Base-by-base conservation (phyloP, 2,797 vertebrate species). In the Cyclopterus lumpus region DNA sequence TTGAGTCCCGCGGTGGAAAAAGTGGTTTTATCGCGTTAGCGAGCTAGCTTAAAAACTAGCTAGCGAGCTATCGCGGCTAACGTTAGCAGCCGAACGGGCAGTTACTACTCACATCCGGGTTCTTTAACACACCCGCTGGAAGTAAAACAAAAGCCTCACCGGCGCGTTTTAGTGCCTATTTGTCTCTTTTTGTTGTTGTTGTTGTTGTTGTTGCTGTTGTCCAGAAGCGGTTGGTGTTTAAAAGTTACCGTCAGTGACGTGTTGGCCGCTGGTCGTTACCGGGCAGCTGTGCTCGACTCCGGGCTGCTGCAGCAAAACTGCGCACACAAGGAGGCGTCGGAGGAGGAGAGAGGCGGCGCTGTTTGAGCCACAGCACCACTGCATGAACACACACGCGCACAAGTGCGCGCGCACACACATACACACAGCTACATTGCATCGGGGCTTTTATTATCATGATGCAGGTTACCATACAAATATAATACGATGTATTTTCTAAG, bases 301-400 rank as follows among this genome's bases (percentile, higher is more conserved):
- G n/a, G 67, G 81, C 73, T 91, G 88, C 88, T 91, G 88, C 88
- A 81, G 88, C 83, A 84, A 16, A 64, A 86, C 71, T 89, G 86
- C 88, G 88, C 85, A 84, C 49, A 61, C 72, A 42, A 24, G 63
- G 40, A 57, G 55, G 61, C 49, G 28, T 18, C 10, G 51, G 16
- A 60, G 53, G 60, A 42, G 40, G 5, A 10, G 61, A 22, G 57
- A 46, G 61, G 61, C 26, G 60, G 72, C 80, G 24, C 81, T 78
- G 82, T 84, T 82, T 75, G 84, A 81, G 2, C 8, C 54, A 60
- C 76, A 46, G 12, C 75, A 65, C 81, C 75, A 77, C 82, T 80
- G 78, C 40, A 67, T n/a, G 9, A 64, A 75, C 62, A 54, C 73
- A 38, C 40, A 18, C 20, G 12, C 11, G 34, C 18, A 10, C 42